Percentiles rank a stretch among this genome's conserved stretches.
Conservation (phyloP, 2,888 invertebrate species). For the Habroteleia sp. region DNA sequence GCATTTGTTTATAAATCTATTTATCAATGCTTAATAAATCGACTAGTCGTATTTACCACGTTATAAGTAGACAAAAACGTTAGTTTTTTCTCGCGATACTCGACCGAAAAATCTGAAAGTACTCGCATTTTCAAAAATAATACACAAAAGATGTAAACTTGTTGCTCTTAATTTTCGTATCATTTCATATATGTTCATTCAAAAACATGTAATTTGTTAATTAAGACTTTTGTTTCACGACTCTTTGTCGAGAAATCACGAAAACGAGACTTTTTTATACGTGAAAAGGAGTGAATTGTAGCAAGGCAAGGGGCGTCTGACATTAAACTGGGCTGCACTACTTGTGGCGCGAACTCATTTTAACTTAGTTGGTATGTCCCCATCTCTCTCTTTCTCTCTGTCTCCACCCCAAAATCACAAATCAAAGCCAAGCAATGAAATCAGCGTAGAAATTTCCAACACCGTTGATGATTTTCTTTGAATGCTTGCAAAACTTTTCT, state of each 20-base stretch:
- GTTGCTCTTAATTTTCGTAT: conserved; percentile 16
- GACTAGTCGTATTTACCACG: too few species aligned
- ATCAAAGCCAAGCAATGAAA: conserved; percentile 60
- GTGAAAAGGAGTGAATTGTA: conserved; percentile 41
- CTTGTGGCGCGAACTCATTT: conserved; percentile 65
- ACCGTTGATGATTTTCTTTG: conserved; percentile 11
- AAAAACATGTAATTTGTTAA: conserved; percentile 32
- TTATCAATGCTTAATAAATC: too few species aligned
- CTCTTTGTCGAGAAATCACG: conserved; percentile 17
- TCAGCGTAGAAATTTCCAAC: conserved; percentile 45
- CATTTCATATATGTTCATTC: conserved; percentile 8
- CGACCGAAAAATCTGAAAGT: too few species aligned
- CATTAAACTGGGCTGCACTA: conserved; percentile 75
- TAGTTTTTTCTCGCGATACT: too few species aligned
- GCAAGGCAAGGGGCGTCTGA: conserved; percentile 68
- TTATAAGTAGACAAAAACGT: too few species aligned
- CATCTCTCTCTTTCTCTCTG: conserved; percentile 1
- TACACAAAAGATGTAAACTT: conserved; percentile 12
- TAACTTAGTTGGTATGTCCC: conserved; percentile 1
- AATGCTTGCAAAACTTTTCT: neutral
- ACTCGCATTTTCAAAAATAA: too few species aligned
- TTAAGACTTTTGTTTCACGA: conserved; percentile 11
- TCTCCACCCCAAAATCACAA: conserved; percentile 52
- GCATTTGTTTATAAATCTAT: too few species aligned
- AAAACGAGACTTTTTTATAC: conserved; percentile 39